phyloP scores from a whole-genome alignment of 2,888 invertebrate species.

The Trachelus troglodyta region DNA sequence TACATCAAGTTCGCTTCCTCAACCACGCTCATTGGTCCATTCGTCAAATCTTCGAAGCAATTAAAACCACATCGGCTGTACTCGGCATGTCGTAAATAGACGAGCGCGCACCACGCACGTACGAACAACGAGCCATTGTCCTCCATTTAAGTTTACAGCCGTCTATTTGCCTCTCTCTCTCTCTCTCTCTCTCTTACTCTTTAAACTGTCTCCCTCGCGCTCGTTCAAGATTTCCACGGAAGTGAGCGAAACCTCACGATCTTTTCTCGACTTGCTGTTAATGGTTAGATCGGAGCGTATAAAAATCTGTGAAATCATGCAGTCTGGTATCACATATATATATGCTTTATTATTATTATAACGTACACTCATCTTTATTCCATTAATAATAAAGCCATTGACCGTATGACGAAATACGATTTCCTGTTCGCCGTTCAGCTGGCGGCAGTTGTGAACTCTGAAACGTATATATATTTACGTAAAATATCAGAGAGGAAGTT shows the following conservation, averaged over 20 bases:
- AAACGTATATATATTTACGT: not conserved
- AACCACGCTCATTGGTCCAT: not conserved
- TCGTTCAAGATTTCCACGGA: not conserved
- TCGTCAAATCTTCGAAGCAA: constrained; percentile 1
- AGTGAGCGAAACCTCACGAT: not conserved
- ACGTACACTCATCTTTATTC: not conserved
- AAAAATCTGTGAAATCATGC: not conserved
- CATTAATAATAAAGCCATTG: not conserved
- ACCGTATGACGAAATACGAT: constrained; percentile 2
- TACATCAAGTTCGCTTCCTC: not conserved
- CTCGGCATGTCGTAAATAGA: constrained; percentile 1
- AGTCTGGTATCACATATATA: not conserved
- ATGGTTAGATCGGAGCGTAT: not conserved
- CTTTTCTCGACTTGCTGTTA: not conserved
- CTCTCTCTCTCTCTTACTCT: too few relatives aligned
- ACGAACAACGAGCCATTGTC: constrained; percentile 11
- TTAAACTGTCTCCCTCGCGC: not conserved
- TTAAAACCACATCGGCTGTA: not conserved
- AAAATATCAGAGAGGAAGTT: not conserved
- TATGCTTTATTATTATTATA: not conserved
- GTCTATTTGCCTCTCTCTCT: not conserved
- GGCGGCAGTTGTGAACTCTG: not conserved
- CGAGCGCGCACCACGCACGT: not conserved
- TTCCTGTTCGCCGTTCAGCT: not conserved
- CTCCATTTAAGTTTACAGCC: not conserved